phyloP scores from a whole-genome alignment of 2,888 invertebrate species.

The Drosophila anceps region DNA sequence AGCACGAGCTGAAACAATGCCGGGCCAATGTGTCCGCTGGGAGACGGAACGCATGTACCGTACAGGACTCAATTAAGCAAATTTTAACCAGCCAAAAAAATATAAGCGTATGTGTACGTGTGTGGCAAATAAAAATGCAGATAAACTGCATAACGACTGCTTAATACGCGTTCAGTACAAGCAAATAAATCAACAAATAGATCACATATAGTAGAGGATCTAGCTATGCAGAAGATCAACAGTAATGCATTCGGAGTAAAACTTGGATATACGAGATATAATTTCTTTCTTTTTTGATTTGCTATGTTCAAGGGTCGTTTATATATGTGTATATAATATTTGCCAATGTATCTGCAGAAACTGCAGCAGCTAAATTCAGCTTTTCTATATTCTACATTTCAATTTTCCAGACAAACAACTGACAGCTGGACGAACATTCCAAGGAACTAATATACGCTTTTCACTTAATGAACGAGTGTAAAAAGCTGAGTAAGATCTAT shows the following conservation, averaged over 20 bases:
- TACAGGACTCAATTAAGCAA: constrained; percentile 47
- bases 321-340: background rate
- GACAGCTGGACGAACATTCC: background rate
- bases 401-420: background rate
- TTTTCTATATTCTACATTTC: background rate
- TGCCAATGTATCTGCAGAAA: background rate
- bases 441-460: background rate
- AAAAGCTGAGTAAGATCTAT: background rate
- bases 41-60: constrained; percentile 30
- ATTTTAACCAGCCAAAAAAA: constrained; percentile 24
- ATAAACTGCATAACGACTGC: background rate
- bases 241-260: background rate
- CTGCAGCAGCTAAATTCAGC: background rate
- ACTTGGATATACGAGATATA: no score
- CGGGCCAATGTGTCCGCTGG: constrained; percentile 39
- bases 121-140: background rate
- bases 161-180: background rate
- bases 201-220: background rate
- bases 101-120: background rate
- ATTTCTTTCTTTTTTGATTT: no score
- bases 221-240: background rate
- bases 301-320: no score
- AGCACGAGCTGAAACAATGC: constrained; percentile 21
- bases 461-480: background rate
- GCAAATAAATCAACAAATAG: no score